Evolutionary conservation across 2,888 invertebrate genomes (phyloP), one percentile per base, ranked within the genome.

Genomic region (Rhamnusium bicolor): DNA sequence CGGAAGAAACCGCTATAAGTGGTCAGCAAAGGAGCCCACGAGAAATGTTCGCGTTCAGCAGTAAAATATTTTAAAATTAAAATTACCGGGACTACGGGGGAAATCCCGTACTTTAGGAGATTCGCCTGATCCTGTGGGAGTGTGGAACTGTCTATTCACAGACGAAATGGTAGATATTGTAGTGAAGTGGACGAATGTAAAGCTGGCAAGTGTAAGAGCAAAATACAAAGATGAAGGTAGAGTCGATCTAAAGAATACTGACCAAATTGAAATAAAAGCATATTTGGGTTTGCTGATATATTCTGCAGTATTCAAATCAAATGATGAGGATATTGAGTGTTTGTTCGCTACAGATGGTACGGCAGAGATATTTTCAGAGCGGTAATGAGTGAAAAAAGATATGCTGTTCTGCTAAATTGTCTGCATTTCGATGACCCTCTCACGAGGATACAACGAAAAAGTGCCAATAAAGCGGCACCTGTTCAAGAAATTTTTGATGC

Each of bases 271-370:
- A n/a, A n/a, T 46, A 46, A 46, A 46, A 46, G 46, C 46, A n/a
- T 46, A 2, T 46, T n/a, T 46, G n/a, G 46, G 46, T n/a, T 46
- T 10, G 12, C 46, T 69, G 10, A 27, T 68, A 32, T 56, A 32
- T 19, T 27, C 68, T 21, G 14, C 56, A 18, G 60, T 70, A 18
- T 69, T 69, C 65, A 69, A 72, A 29, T 46, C 62, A 10, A 62
- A 69, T 54, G 62, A 24, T 18, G 63, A 46, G 61, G 51, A 72
- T 46, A 10, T 67, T 19, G 14, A 51, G 47, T 51, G 47, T 18
- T n/a, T 69, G n/a, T 68, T 72, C 47, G 47, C 71, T 27, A 71
- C 46, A 40, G 67, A 71, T 60, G 58, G 60, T 19, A 54, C 71
- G 67, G 51, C 10, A 5, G 47, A n/a, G 69, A 72, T 29, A 69